Base-by-base conservation (phyloP, 2,113 vertebrate species). In the Stomatorhinus ivindoensis region DNA sequence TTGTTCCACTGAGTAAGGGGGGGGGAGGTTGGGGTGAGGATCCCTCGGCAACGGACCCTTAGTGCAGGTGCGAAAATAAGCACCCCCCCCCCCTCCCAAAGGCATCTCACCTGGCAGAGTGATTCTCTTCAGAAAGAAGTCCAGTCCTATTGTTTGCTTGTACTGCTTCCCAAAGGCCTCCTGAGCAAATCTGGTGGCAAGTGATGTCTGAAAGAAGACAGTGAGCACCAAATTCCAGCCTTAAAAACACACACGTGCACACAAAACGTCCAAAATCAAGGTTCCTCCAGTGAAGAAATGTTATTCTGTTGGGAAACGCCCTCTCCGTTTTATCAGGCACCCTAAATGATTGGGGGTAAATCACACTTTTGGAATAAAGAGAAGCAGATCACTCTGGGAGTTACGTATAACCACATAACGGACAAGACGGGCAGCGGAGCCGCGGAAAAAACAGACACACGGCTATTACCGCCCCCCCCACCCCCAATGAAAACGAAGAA, bases 91-190 rank as follows among this genome's bases (percentile, higher is more conserved):
- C 92, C 92, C 91, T 3, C 88, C 89, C 27, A 46, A 92, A 93
- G 93, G 92, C 91, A 91, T 95, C 96, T 98, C 97, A 99, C 98
- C 98, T 98, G 98, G 97, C 95, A 99, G 93, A 58, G 96, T 96
- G 95, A 99, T 97, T 95, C 98, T 98, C 96, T 97, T 99, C 95
- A 99, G 97, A 96, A 99, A 99, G 97, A 99, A 99, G 95, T 99
- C 98, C 96, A 99, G 95, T 93, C 98, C 98, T 92, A 99, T 95
- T 91, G 98, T 99, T 96, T 99, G 98, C 95, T 98, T 99, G 96
- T 99, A 99, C 94, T 98, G 98, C 94, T 98, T 99, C 94, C 97
- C 98, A 95, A 99, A 99, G n/a, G 97, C 97, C 95, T 99, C 98
- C 95, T 99, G 98, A 92, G 98, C 97, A 96, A 99, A 99, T 93